Percentiles rank a stretch among this genome's conserved stretches.
Conservation (phyloP, 2,888 invertebrate species). For the Caenorhabditis sp. region DNA sequence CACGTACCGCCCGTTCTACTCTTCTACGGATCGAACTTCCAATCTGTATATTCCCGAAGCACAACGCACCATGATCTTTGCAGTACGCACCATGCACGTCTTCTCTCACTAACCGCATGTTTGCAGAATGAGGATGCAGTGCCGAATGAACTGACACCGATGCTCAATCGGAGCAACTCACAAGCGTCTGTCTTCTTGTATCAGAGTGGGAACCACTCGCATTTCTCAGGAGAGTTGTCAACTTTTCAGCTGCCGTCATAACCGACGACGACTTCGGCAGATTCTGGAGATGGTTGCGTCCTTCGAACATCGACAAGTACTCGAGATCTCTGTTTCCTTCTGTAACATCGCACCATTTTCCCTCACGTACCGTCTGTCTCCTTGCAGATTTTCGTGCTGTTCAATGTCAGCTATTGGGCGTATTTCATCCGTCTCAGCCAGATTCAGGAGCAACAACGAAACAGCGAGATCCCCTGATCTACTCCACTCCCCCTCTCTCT, state of each 20-base stretch:
- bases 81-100: constrained; percentile 20
- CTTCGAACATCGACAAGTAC: constrained; percentile 99
- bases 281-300: constrained; percentile 85
- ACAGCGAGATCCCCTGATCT: constrained; percentile 43
- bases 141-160: constrained; percentile 60
- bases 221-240: neutral
- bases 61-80: constrained; percentile 61
- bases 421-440: constrained; percentile 70
- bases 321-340: constrained; percentile 95
- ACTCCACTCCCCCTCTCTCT: too few relatives aligned
- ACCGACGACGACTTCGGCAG: constrained; percentile 42
- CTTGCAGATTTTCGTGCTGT: constrained; percentile 92
- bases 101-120: constrained; percentile 16
- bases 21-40: constrained; percentile 72
- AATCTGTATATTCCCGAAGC: constrained; percentile 71
- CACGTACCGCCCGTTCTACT: constrained; percentile 78
- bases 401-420: constrained; percentile 87
- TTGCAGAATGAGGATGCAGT: constrained; percentile 52
- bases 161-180: constrained; percentile 52
- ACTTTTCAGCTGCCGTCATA: constrained; percentile 35
- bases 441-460: constrained; percentile 49
- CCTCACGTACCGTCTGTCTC: constrained; percentile 21
- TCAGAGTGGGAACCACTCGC: constrained; percentile 38
- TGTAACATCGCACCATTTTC: constrained; percentile 28
- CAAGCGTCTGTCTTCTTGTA: constrained; percentile 57